Conservation (phyloP, 2,888 invertebrate genomes). For the Ormia ochracea region DNA sequence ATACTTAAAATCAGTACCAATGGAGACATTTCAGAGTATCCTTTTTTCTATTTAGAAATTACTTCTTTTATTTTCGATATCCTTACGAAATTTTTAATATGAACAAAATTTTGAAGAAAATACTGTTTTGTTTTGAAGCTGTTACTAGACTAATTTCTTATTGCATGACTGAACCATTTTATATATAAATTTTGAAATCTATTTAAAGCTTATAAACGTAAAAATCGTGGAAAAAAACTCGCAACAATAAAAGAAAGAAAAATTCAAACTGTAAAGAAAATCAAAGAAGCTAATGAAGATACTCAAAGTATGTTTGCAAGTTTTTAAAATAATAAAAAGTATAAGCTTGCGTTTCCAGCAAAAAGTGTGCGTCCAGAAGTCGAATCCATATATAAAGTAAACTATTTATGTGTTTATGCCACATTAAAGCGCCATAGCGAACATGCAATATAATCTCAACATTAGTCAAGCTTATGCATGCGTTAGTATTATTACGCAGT, state of each 20-base stretch:
- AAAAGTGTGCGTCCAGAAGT: slow-evolving; percentile 32
- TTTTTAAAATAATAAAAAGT: slow-evolving; percentile 4
- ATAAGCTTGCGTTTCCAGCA: slow-evolving; percentile 15
- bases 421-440: slow-evolving; percentile 33
- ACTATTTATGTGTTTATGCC: slow-evolving; percentile 8
- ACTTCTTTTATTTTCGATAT: not conserved
- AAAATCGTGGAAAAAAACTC: slow-evolving; percentile 51
- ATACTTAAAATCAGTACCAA: slow-evolving; percentile 26
- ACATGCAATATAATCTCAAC: slow-evolving; percentile 28
- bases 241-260: slow-evolving; percentile 28
- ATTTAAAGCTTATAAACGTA: slow-evolving; percentile 48
- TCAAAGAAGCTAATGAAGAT: slow-evolving; percentile 45
- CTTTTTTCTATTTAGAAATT: not conserved
- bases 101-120: slow-evolving; percentile 7
- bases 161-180: slow-evolving; percentile 64
- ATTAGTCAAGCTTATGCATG: slow-evolving; percentile 30
- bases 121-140: slow-evolving; percentile 70
- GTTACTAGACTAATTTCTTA: slow-evolving; percentile 71
- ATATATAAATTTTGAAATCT: slow-evolving; percentile 63
- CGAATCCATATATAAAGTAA: not conserved
- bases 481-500: not conserved
- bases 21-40: slow-evolving; percentile 32
- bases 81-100: slow-evolving; percentile 6
- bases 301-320: slow-evolving; percentile 19
- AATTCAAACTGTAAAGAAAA: slow-evolving; percentile 14